Conservation (phyloP, 2,797 vertebrate genomes). For the Denticeps clupeoides region DNA sequence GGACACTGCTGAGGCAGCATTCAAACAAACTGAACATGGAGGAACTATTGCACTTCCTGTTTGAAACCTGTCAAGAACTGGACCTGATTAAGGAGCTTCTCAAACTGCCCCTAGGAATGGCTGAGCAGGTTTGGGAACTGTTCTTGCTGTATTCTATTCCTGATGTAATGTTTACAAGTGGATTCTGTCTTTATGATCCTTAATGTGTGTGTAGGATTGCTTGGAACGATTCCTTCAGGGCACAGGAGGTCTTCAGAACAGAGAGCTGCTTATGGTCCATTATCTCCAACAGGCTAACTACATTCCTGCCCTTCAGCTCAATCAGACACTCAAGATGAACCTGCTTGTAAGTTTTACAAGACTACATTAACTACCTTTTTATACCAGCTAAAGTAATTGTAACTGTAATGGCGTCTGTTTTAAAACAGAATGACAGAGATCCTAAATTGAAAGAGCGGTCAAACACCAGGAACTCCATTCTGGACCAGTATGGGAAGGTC, state of each 20-base stretch:
- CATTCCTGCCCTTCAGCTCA: slow-evolving; percentile 79
- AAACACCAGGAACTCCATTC: slow-evolving; percentile 73
- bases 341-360: slow-evolving; percentile 63
- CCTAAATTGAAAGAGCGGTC: slow-evolving; percentile 74
- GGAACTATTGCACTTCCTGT: slow-evolving; percentile 74
- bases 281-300: slow-evolving; percentile 87
- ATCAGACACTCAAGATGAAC: slow-evolving; percentile 75
- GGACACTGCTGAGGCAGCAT: slow-evolving; percentile 73
- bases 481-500: slow-evolving; percentile 80
- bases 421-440: slow-evolving; percentile 79
- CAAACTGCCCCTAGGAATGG: slow-evolving; percentile 73
- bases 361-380: no score
- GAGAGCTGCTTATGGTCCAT: slow-evolving; percentile 82
- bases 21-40: slow-evolving; percentile 61
- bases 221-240: slow-evolving; percentile 80
- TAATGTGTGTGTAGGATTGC: slow-evolving; percentile 52
- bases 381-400: neutral
- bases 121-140: slow-evolving; percentile 67
- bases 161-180: neutral
- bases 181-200: neutral
- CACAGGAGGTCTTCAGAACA: slow-evolving; percentile 69
- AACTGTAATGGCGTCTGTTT: neutral
- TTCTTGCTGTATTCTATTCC: neutral
- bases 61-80: slow-evolving; percentile 80
- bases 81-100: slow-evolving; percentile 84